A percentile compares a stretch with the other conserved stretches of the same genome.
phyloP scores from a whole-genome alignment of 2,113 vertebrate genomes.

The Nothobranchius kuhntae region DNA sequence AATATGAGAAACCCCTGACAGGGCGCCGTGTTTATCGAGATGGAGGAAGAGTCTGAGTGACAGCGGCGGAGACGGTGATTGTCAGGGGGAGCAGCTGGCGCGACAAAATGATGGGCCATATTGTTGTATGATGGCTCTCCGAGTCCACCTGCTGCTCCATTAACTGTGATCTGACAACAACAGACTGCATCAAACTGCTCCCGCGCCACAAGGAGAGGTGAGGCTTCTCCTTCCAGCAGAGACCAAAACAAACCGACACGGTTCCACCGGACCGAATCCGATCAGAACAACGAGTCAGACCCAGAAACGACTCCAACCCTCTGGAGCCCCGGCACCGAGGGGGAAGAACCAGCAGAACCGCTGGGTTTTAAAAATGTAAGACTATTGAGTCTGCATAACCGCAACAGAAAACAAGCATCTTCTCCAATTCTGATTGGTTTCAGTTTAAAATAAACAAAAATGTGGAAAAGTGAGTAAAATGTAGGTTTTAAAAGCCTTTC shows the following conservation, averaged over 20 bases:
- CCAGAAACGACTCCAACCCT: background rate
- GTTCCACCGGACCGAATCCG: constrained; percentile 5
- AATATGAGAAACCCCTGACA: constrained; percentile 1
- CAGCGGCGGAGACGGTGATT: constrained; percentile 25
- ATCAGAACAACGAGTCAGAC: constrained; percentile 4
- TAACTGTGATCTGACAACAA: constrained; percentile 46
- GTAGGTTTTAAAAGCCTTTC: background rate
- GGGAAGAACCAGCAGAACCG: background rate
- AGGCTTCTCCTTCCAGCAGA: constrained; percentile 2
- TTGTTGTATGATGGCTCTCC: constrained; percentile 51
- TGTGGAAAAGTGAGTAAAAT: too few relatives aligned
- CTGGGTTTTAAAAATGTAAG: background rate
- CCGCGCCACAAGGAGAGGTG: background rate
- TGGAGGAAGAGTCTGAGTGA: constrained; percentile 38
- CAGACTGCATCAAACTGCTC: constrained; percentile 46
- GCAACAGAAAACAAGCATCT: background rate
- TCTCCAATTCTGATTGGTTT: too few relatives aligned
- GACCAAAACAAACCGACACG: constrained; percentile 26
- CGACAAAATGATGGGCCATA: constrained; percentile 48
- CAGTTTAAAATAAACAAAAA: too few relatives aligned
- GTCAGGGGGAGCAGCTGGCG: constrained; percentile 56
- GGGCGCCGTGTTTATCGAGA: constrained; percentile 8
- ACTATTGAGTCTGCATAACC: background rate
- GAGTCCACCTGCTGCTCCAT: constrained; percentile 65
- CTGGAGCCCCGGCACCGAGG: background rate